These are phyloP conservation scores for Nymphicus hollandicus DNA, from an alignment of 2,113 vertebrate species.

Conservation along the genomic window DNA sequence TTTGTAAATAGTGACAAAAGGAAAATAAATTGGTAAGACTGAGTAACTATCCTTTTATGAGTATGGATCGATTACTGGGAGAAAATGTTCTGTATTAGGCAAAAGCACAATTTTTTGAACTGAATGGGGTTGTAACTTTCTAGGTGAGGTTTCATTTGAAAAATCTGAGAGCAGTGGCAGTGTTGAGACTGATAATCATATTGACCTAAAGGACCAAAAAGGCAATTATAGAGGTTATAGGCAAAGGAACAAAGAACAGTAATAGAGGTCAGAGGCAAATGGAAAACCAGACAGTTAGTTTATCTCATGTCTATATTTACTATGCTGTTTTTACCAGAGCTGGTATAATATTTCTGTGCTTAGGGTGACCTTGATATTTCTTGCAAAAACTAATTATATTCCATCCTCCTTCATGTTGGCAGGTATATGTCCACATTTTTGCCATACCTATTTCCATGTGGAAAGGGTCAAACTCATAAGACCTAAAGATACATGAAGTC, in stretches of 20 bases:
- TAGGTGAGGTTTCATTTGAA: background rate
- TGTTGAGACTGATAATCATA: background rate
- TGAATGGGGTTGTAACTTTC: background rate
- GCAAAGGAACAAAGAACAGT: slow-evolving; percentile 21
- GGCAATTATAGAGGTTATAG: background rate
- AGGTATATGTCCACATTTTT: background rate
- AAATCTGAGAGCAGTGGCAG: background rate
- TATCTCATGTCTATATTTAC: slow-evolving; percentile 23
- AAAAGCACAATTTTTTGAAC: background rate
- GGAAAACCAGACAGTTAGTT: background rate
- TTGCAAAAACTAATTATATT: slow-evolving; percentile 8
- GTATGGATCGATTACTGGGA: background rate
- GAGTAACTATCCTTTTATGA: background rate
- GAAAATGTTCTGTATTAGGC: background rate
- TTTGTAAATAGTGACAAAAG: background rate
- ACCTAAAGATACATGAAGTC: background rate
- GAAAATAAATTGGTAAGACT: background rate
- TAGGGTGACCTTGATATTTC: slow-evolving; percentile 3
- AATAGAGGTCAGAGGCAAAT: slow-evolving; percentile 19
- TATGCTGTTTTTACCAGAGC: background rate
- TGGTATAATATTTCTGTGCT: background rate
- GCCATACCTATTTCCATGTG: background rate
- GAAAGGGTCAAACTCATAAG: background rate
- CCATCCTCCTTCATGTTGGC: background rate
- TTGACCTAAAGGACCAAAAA: background rate